Evolutionary conservation across 2,797 vertebrate genomes (phyloP).

Genomic region (Sebastes trivittatus): DNA sequence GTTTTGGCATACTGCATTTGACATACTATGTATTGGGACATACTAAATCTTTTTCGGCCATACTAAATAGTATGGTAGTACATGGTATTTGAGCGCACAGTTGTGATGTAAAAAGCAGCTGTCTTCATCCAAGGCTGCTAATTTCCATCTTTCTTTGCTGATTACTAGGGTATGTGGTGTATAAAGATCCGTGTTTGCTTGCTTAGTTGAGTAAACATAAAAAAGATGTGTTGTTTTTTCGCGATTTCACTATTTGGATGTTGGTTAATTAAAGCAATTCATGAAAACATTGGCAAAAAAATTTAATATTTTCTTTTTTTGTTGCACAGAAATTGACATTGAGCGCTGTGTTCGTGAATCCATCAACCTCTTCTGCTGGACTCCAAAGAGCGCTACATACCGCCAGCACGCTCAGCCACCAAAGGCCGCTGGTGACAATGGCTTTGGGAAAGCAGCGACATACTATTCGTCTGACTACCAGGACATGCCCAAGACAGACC

Average conservation of each 20-base stretch:
- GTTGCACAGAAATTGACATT: constrained; percentile 93
- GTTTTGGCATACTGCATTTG: too few species aligned
- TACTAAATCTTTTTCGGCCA: too few species aligned
- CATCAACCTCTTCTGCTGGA: constrained; percentile 96
- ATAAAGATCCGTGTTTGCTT: background rate
- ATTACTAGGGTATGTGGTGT: too few species aligned
- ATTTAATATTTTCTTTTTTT: background rate
- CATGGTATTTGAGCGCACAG: too few species aligned
- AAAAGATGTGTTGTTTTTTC: background rate
- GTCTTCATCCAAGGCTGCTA: background rate
- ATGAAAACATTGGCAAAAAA: background rate
- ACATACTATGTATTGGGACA: too few species aligned
- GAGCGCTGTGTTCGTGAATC: constrained; percentile 98
- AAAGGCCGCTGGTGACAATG: constrained; percentile 76
- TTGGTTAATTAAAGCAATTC: background rate
- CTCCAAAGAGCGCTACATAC: constrained; percentile 94
- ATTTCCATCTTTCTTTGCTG: background rate
- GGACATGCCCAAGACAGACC: constrained; percentile 88
- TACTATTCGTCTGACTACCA: constrained; percentile 89
- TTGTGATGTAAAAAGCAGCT: background rate
- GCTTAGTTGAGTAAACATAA: background rate
- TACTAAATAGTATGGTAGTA: too few species aligned
- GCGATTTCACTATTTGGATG: background rate
- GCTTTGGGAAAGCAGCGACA: constrained; percentile 73
- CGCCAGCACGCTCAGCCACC: constrained; percentile 91